Evolutionary conservation across 2,113 vertebrate genomes (phyloP).

Genomic region (Eurypyga helias): DNA sequence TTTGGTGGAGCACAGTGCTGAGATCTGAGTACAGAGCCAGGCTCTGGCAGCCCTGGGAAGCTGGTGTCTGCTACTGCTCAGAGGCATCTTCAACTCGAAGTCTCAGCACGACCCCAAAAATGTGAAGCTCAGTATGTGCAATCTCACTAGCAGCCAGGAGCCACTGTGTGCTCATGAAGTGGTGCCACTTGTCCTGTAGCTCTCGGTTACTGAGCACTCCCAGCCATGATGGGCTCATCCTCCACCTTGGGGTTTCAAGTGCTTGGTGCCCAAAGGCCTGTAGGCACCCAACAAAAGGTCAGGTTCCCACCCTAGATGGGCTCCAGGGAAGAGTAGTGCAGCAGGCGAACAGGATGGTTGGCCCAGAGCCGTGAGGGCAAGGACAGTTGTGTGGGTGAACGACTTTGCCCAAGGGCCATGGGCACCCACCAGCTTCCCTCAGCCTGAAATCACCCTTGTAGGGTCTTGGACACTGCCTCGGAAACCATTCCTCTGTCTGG

Average conservation of each 20-base stretch:
- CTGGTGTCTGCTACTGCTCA: not conserved
- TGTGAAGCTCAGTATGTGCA: not conserved
- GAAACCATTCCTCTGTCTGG: not conserved
- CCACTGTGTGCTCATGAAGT: accelerated
- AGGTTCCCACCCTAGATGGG: not conserved
- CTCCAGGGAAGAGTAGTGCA: not conserved
- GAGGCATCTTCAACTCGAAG: not conserved
- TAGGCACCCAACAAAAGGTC: too few species aligned
- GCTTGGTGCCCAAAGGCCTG: not conserved
- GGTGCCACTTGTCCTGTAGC: not conserved
- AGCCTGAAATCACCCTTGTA: not conserved
- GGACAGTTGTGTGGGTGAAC: accelerated
- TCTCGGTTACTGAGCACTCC: not conserved
- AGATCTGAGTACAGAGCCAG: not conserved
- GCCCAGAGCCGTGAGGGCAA: not conserved
- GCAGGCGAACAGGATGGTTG: not conserved
- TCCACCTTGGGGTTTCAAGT: not conserved
- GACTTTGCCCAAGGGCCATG: not conserved
- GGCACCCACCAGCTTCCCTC: not conserved
- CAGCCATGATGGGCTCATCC: accelerated
- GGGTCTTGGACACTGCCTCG: not conserved
- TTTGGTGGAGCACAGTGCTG: not conserved
- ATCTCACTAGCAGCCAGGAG: not conserved
- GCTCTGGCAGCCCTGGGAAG: not conserved
- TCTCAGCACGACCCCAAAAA: not conserved